A percentile compares a stretch with the other conserved stretches of the same genome.
These are phyloP conservation scores for Epinephelus awoara DNA, from an alignment of 2,797 vertebrate genomes.

Conservation along the genomic window DNA sequence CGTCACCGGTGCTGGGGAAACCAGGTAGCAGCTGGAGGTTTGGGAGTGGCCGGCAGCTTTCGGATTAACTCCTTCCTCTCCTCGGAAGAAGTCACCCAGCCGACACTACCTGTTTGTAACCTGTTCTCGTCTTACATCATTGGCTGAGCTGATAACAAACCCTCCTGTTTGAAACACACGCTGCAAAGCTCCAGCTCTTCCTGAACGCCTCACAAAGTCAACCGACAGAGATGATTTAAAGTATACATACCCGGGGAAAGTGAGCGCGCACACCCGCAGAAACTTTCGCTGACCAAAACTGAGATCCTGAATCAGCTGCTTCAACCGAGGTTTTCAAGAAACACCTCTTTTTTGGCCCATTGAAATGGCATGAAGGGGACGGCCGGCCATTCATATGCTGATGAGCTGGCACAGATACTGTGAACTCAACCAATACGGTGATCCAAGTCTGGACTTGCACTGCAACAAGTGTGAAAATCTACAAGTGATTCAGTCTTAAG, in stretches of 20 bases:
- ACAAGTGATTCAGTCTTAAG: not conserved
- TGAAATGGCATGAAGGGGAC: constrained; percentile 56
- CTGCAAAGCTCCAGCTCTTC: not conserved
- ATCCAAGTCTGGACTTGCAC: constrained; percentile 36
- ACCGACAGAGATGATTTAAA: not conserved
- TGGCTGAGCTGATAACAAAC: not conserved
- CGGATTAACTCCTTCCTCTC: constrained; percentile 70
- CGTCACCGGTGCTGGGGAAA: constrained; percentile 45
- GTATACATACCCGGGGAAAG: constrained; percentile 27
- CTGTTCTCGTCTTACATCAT: constrained; percentile 56
- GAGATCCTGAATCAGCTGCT: constrained; percentile 59
- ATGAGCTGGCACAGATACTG: constrained; percentile 77
- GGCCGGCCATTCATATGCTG: constrained; percentile 80
- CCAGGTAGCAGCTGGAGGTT: constrained; percentile 76
- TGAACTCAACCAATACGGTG: constrained; percentile 39
- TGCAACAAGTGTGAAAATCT: constrained; percentile 20
- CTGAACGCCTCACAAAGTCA: not conserved
- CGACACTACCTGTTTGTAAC: constrained; percentile 77
- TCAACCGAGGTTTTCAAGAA: constrained; percentile 47
- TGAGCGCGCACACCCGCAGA: constrained; percentile 15
- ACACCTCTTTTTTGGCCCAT: constrained; percentile 46
- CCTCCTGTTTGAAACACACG: not conserved
- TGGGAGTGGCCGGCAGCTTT: constrained; percentile 77
- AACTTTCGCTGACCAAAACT: constrained; percentile 38
- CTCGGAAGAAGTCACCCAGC: constrained; percentile 23